Evolutionary conservation across 2,797 vertebrate genomes (phyloP), one percentile per base, ranked within the genome.

Genomic region (Lacerta viridis): DNA sequence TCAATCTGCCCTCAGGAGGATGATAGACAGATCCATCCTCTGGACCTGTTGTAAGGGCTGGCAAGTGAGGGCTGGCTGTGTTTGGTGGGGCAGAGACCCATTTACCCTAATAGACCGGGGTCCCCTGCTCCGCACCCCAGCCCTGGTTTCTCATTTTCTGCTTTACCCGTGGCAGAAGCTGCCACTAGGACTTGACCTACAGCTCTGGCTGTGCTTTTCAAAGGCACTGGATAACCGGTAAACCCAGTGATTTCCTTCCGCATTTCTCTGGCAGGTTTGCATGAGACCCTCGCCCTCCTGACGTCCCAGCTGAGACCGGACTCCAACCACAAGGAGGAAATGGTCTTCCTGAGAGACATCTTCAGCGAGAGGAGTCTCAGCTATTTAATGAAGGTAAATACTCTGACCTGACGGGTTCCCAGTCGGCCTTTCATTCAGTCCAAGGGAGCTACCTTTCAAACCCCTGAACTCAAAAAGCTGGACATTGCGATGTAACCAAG

Each of bases 231-330:
- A 72, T 41, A 59, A 88, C 36, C n/a, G 41, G 3, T 15, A 17
- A 36, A 23, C 10, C 23, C 92, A 6, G 88, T 88, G 78, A 93
- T 18, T 82, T 25, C 10, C 39, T 84, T 64, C 85, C 81, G 4
- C 72, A 7, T 81, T 81, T 85, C 6, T 55, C 17, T 90, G 84
- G 18, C 91, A 99, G 98, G 98, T 88, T 95, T 99, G 90, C 98
- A 99, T 29, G 98, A 99, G 96, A 98, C 98, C 89, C 96, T 99
- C 96, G 98, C 98, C 5, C 97, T 99, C 75, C 95, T 99, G 93
- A 99, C 98, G 5, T 98, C 98, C 91, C 98, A 98, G 94, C 97
- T 99, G 43, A 97, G 98, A 92, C 98, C 98, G 1, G 98, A 98
- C 85, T 98, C 98, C 84, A 98, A 98, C 94, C 98, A 98, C 80